A percentile compares a stretch with the other conserved stretches of the same genome.
Conservation (phyloP, 2,113 vertebrate species). For the Lophius piscatorius region DNA sequence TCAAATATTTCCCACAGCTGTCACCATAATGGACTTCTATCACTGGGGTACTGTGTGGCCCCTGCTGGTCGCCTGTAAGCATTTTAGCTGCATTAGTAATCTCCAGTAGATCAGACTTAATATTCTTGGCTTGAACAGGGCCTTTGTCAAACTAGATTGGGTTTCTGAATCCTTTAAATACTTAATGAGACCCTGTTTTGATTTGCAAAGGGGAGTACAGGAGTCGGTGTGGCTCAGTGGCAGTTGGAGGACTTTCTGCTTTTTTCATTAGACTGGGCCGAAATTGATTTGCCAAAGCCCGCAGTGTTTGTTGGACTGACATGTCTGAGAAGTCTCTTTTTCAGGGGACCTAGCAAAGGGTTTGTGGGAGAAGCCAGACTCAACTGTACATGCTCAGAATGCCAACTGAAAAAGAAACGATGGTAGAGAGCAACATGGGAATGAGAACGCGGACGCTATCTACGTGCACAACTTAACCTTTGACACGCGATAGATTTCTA, state of each 20-base stretch:
- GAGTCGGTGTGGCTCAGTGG: constrained; percentile 16
- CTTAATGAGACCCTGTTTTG: constrained; percentile 48
- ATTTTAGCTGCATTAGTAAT: no score
- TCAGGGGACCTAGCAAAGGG: constrained; percentile 3
- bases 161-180: constrained; percentile 41
- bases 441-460: no score
- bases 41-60: no score
- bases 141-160: constrained; percentile 28
- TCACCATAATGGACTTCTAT: no score
- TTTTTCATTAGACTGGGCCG: constrained; percentile 53
- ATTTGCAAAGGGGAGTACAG: constrained; percentile 29
- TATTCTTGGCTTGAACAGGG: constrained; percentile 20
- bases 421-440: no score
- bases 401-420: no score
- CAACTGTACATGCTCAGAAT: constrained; percentile 57
- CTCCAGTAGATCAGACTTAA: constrained; percentile 12
- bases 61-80: no score
- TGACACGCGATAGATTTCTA: no score
- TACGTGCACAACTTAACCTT: no score
- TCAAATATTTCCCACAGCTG: no score
- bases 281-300: constrained; percentile 63
- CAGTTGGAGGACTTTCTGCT: constrained; percentile 45
- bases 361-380: constrained; percentile 26
- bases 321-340: constrained; percentile 16
- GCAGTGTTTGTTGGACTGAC: constrained; percentile 46